Evolutionary conservation across 2,888 invertebrate genomes (phyloP), one percentile per base, ranked within the genome.

Genomic region (Stratiomys singularior): DNA sequence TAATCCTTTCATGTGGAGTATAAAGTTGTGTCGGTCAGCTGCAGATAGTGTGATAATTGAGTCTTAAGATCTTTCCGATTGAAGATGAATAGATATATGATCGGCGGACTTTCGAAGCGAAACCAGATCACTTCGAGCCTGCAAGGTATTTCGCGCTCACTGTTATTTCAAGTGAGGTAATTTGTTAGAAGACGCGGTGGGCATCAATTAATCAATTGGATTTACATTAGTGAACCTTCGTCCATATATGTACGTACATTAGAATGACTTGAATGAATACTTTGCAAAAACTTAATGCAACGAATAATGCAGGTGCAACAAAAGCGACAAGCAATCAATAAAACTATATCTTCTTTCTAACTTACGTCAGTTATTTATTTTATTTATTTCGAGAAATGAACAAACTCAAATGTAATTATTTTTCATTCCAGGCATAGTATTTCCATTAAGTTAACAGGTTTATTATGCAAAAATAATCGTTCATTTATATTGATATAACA

Each of bases 31-130:
- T 21, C 23, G 37, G 60, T 25, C 58, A 37, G 27, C 58, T 13
- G 5, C 56, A 58, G 58, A 74, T 74, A 79, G 79, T 77, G 79
- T 78, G 79, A 79, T 79, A 79, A 79, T 79, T 79, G 79, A 79
- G 79, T 79, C 79, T 79, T 79, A 79, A 79, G 79, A 76, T 79
- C 69, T 63, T 67, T 58, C 64, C 76, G 63, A 76, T 76, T 69
- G 69, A 69, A 69, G 47, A 46, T 11, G 46, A 69, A 69, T 30
- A 37, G 74, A 74, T 58, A 74, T 44, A 37, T 58, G 23, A 37
- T 37, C 74, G 60, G 74, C 60, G 60, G 21, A 13, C 37, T 37
- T 58, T 74, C 60, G 58, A 58, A 60, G 44, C 18, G 60, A 44
- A 58, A 58, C 60, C 37, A 74, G 58, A 58, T 58, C 74, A 58